Conservation (phyloP, 2,888 invertebrate species). For the Apamea monoglypha region DNA sequence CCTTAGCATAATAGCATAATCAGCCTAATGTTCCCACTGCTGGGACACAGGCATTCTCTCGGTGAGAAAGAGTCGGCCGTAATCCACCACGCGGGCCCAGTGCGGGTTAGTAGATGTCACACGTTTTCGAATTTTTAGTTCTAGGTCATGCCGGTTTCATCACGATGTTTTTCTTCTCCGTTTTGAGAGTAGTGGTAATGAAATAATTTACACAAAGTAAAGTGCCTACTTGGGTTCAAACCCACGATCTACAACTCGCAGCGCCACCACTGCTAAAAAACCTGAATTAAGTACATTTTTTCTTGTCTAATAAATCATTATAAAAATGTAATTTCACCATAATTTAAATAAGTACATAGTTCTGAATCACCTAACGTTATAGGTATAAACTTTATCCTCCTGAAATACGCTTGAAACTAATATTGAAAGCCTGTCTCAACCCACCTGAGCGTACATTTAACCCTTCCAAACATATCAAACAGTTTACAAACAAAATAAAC, state of each 20-base stretch:
- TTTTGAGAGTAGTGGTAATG: neutral
- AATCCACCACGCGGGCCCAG: neutral
- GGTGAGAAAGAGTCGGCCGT: neutral
- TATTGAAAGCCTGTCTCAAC: slow-evolving; percentile 8
- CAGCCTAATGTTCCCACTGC: neutral
- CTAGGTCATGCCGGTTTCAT: neutral
- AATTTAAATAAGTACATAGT: neutral
- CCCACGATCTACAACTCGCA: too few species aligned
- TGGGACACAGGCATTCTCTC: neutral
- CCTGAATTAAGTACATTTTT: neutral
- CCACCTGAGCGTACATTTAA: slow-evolving; percentile 26
- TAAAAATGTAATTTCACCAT: neutral
- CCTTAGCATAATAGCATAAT: neutral
- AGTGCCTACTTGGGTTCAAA: neutral
- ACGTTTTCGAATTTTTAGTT: neutral
- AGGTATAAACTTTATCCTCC: neutral
- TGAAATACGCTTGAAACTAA: slow-evolving; percentile 20
- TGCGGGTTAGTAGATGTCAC: neutral
- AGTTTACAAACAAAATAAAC: slow-evolving; percentile 42
- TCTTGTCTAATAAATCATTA: neutral
- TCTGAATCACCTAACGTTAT: too few species aligned
- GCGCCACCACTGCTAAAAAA: neutral
- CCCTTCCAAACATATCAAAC: slow-evolving; percentile 33
- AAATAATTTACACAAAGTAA: neutral
- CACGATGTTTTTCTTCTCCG: neutral